Evolutionary conservation across 2,888 invertebrate genomes (phyloP), one percentile per base, ranked within the genome.

Genomic region (Clostera curtula): DNA sequence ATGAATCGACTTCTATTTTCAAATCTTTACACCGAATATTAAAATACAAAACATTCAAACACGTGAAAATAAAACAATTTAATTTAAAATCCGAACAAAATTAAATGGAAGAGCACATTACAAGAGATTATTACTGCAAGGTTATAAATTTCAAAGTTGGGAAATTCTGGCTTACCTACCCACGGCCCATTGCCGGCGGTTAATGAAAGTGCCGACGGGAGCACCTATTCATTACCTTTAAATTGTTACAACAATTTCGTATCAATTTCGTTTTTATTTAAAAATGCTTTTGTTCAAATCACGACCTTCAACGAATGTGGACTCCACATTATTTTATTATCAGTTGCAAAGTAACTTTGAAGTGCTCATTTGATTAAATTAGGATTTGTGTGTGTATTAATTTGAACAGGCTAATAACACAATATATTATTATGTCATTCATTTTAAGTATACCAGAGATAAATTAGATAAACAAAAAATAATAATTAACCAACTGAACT

Each of bases 221-320:
- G 12, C 31, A 22, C 24, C 34, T 32, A 35, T 29, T 50, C 21
- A 54, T 46, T 39, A 48, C 41, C 30, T 38, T 43, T 43, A 26
- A 41, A 48, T 43, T 38, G 39, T 43, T 46, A 26, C 16, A 33
- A 23, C 21, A 9, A 10, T 26, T 31, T 22, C 16, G 19, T 15
- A 24, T 22, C 17, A 25, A 25, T 25, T 24, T 17, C 2, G 7
- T 13, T 11, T 9, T 9, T 8, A 19, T 13, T 11, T 18, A n/a
- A n/a, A n/a, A n/a, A n/a, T n/a, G n/a, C n/a, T n/a, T n/a, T n/a
- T n/a, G n/a, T n/a, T n/a, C n/a, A n/a, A n/a, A n/a, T n/a, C n/a
- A n/a, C n/a, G n/a, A n/a, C n/a, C n/a, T n/a, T n/a, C n/a, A n/a
- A n/a, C n/a, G n/a, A n/a, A n/a, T n/a, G n/a, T n/a, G n/a, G n/a